Evolutionary conservation across 2,113 vertebrate species (phyloP), one percentile per base, ranked within the genome.

Genomic region (Felis catus): DNA sequence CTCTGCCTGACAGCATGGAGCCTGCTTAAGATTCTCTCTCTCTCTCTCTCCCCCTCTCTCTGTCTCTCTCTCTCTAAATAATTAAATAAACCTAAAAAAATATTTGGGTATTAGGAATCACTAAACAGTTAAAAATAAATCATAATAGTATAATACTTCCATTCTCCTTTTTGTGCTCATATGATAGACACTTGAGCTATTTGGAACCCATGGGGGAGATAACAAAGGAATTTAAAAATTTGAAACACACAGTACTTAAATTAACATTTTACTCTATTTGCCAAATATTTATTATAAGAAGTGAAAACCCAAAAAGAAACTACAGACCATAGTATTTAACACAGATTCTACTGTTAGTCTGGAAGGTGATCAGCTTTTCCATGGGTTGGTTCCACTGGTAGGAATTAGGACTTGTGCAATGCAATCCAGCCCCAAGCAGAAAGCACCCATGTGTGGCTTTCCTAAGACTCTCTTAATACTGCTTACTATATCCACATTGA

Each of bases 91-190:
- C 21, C 23, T 9, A 61, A 61, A 61, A 61, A 58, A 58, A 23
- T 21, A 61, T 10, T 61, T 82, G 94, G 84, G 29, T 29, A 92
- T 41, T 79, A 36, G 95, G 39, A 97, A 29, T n/a, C 94, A 61
- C 92, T 98, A 97, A 97, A 83, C 85, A 89, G 41, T 91, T 95
- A 90, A 95, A 97, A 97, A 83, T 51, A 98, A 98, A 97, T 94
- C 89, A 83, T 96, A 95, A 71, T 3, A 41, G 11, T 83, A 82
- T 97, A 97, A 82, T 91, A 63, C 9, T 96, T 33, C 8, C 13
- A 94, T 93, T 86, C 95, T 97, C 84, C 41, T 93, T 93, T 89
- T 82, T 89, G 3, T n/a, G 27, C 23, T 93, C 82, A 81, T 82
- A 66, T 96, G 93, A 97, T 94, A 97, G 83, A 96, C 84, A 96